These are phyloP conservation scores for Apamea crenata DNA, from an alignment of 2,888 invertebrate species.

Conservation along the genomic window DNA sequence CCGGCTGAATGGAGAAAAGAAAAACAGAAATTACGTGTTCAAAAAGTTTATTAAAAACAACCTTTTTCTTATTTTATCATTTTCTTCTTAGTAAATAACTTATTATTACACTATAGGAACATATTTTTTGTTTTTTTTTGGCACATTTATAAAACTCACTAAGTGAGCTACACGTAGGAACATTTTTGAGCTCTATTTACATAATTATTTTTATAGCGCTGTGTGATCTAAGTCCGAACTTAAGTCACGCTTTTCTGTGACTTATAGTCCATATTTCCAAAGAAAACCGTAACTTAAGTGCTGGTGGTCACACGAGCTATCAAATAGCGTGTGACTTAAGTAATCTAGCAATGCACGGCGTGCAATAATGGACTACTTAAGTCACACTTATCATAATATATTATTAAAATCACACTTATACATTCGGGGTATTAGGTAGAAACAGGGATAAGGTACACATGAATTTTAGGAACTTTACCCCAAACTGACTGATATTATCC, in stretches of 20 bases:
- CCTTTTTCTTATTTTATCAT: neutral
- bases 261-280: neutral
- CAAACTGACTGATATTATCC: slow-evolving; percentile 5
- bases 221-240: neutral
- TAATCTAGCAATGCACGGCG: neutral
- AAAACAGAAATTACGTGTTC: slow-evolving; percentile 9
- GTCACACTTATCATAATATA: neutral
- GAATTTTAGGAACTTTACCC: neutral
- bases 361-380: neutral
- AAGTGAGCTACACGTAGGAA: slow-evolving; percentile 40
- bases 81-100: slow-evolving; percentile 45
- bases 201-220: neutral
- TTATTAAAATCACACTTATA: neutral
- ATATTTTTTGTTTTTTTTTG: slow-evolving; percentile 6
- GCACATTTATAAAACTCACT: slow-evolving; percentile 1
- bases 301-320: neutral
- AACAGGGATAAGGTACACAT: neutral
- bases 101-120: slow-evolving; percentile 48
- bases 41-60: slow-evolving; percentile 18
- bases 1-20: neutral
- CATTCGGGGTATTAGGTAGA: neutral
- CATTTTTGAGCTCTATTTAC: neutral
- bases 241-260: neutral
- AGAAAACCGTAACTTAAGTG: neutral
- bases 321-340: neutral